Evolutionary conservation across 2,113 vertebrate species (phyloP), one percentile per base, ranked within the genome.

Genomic region (Lontra canadensis): DNA sequence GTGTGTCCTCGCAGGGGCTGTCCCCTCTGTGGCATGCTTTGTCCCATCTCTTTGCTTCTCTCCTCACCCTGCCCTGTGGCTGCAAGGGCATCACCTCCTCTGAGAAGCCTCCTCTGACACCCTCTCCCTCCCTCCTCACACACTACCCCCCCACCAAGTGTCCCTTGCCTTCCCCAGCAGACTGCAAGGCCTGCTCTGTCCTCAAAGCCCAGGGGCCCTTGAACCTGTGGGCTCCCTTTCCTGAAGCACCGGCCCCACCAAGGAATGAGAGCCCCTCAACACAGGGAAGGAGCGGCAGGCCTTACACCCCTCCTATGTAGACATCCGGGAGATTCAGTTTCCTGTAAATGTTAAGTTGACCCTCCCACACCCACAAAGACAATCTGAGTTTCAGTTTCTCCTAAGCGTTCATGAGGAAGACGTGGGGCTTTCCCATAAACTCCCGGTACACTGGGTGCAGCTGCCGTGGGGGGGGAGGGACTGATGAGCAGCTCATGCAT

Each of bases 401-500:
- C 0, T 26, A 61, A 49, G 25, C 47, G 14, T 13, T 90, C 47
- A 6, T 0, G 4, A 36, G 25, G 61, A 26, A 55, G 47, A 7
- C 1, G 7, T 17, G 44, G 39, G 39, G 44, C 26, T 25, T 55
- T 29, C 18, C 69, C 6, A 2, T 26, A 10, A 49, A 31, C 57
- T 6, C 34, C 3, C 2, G 12, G 61, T 7, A 25, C 13, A 0
- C 13, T 4, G 29, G 1, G 57, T 67, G 52, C 7, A 6, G 73
- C 9, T 4, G 42, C 9, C 8, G 49, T 7, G 0, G 1, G 0
- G 1, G 0, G 26, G 18, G 42, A 31, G 47, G 67, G 59, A 69
- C 4, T 34, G 29, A 4, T 0, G 25, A n/a, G 52, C 0, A 0
- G 0, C 55, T 74, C 25, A 25, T 1, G 4, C 10, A 1, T 0